Evolutionary conservation across 2,797 vertebrate species (phyloP), one percentile per base, ranked within the genome.

Genomic region (Melanotaenia pygmaea): DNA sequence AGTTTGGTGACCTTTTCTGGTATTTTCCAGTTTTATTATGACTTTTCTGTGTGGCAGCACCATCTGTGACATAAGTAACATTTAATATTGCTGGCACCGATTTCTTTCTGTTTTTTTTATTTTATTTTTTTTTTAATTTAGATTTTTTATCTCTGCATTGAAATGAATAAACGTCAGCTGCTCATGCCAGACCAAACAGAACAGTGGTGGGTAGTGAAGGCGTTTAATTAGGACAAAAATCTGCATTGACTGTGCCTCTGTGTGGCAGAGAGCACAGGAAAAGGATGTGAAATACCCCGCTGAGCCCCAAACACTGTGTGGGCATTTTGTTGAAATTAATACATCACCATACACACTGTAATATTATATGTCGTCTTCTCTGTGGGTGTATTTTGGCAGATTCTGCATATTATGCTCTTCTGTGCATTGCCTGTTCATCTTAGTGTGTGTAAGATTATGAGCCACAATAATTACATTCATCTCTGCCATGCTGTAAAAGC

Each of bases 211-310:
- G 77, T 71, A 77, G 85, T 56, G 76, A 5, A 64, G 73, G 73
- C 81, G 72, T 70, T 89, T 92, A 87, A 91, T 86, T 87, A 77
- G 82, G 79, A 88, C 77, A 84, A 47, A 86, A 87, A 76, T 88
- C 45, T 73, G 67, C 77, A 58, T 69, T 74, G 85, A 84, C 76
- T 86, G 66, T 66, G 64, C n/a, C 61, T 82, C 74, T 76, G 81
- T 80, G 73, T 68, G 74, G 61, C 71, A 51, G 50, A 74, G 71
- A 71, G 68, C 68, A 77, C 71, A 54, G 82, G 64, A 83, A 84
- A 79, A 83, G 61, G 67, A 83, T 81, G 84, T 82, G 67, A 84
- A 89, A 86, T 79, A 59, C 72, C 86, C 81, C n/a, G 76, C 83
- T 76, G 83, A 83, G 71, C 65, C 56, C 43, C 74, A 50, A 71